These are phyloP conservation scores for Heteromyza rotundicornis DNA, from an alignment of 2,888 invertebrate species.

Conservation along the genomic window DNA sequence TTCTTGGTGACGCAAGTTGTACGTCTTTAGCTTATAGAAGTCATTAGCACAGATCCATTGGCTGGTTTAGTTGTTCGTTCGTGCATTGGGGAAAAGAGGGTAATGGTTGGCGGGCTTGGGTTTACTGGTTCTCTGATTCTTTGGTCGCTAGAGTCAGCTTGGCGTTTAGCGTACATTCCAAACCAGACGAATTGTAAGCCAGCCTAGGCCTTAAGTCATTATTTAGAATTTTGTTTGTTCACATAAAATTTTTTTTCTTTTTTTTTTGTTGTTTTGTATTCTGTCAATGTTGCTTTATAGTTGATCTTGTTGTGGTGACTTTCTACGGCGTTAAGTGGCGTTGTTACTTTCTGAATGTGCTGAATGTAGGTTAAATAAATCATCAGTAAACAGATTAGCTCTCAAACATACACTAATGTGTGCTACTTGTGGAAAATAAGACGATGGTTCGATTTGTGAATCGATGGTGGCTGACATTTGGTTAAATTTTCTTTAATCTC, in stretches of 20 bases:
- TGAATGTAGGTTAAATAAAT: neutral
- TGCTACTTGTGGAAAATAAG: too few species aligned
- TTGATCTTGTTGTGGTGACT: neutral
- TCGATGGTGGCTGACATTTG: too few species aligned
- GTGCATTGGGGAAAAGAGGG: neutral
- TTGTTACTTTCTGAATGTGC: neutral
- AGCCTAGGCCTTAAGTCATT: neutral
- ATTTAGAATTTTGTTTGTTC: neutral
- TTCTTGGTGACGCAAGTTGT: slow-evolving; percentile 10
- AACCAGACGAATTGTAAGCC: neutral
- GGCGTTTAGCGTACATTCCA: neutral
- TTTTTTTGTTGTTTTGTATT: neutral
- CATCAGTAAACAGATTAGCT: neutral
- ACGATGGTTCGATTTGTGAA: too few species aligned
- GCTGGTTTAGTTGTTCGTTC: neutral
- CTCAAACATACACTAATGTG: too few species aligned
- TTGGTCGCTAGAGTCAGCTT: too few species aligned
- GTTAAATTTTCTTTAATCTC: too few species aligned
- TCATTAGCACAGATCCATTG: slow-evolving; percentile 6
- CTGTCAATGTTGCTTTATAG: neutral
- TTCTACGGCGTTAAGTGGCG: slow-evolving; percentile 2
- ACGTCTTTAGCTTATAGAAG: slow-evolving; percentile 1
- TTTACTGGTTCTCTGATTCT: neutral
- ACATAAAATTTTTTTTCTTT: neutral
- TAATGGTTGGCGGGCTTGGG: neutral